phyloP scores from a whole-genome alignment of 1,140 invertebrate species.

The Ceratoteleas bidentatus region DNA sequence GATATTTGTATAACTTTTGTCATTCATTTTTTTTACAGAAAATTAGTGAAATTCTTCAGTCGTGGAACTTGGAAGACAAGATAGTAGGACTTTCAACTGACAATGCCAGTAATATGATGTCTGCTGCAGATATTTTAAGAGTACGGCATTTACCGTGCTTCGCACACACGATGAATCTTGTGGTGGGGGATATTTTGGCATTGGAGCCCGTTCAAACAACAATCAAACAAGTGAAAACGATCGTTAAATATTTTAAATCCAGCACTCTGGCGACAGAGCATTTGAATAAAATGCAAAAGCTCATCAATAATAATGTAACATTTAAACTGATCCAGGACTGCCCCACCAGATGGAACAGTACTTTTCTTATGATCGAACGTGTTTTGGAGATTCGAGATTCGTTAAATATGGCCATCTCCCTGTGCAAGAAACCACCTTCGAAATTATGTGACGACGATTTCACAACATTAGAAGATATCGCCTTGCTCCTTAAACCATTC shows the following conservation, averaged over 20 bases:
- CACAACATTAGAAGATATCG: no score
- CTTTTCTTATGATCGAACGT: background rate
- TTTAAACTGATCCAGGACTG: background rate
- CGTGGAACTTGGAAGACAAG: no score
- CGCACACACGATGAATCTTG: background rate
- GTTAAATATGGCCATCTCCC: conserved; percentile 1
- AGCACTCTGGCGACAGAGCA: background rate
- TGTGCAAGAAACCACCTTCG: background rate
- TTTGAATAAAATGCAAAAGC: background rate
- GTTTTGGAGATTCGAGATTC: conserved; percentile 1
- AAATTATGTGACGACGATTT: background rate
- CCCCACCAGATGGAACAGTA: conserved; percentile 1
- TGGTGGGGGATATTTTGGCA: background rate
- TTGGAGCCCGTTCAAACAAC: conserved; percentile 1
- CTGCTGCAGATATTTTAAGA: no score
- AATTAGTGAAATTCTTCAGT: no score
- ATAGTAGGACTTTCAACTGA: no score
- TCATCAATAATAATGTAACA: background rate
- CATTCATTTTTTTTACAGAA: no score
- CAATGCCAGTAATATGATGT: no score
- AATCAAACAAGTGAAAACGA: no score
- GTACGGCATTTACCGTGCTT: no score
- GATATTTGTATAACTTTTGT: no score
- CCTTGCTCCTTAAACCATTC: no score
- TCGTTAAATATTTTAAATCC: no score